Conservation (phyloP, 2,888 invertebrate genomes). For the Emesis castigata region DNA sequence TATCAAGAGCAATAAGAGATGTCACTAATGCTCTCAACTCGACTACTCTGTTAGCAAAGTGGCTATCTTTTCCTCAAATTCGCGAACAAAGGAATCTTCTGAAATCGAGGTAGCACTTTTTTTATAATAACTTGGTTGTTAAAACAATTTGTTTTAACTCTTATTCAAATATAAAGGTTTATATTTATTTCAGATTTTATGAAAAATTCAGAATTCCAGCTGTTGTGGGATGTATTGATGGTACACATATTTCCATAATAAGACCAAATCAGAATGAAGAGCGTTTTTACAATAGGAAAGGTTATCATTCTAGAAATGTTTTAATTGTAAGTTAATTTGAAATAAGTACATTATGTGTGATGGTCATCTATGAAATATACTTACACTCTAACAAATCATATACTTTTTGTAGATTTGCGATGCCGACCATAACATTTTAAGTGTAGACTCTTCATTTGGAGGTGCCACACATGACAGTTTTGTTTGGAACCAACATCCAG, state of each 20-base stretch:
- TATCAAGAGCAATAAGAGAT: constrained; percentile 34
- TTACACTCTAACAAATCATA: neutral
- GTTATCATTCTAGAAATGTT: neutral
- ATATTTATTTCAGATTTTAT: neutral
- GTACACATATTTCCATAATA: neutral
- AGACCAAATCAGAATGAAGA: neutral
- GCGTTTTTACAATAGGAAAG: neutral
- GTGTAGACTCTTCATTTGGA: neutral
- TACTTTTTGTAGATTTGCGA: neutral
- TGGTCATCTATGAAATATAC: neutral
- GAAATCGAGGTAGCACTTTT: constrained; percentile 10
- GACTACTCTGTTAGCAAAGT: constrained; percentile 2
- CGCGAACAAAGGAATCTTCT: constrained; percentile 9
- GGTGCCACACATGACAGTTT: neutral
- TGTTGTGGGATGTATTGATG: neutral
- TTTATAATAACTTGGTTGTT: neutral
- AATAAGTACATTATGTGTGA: too few relatives aligned
- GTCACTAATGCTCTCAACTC: constrained; percentile 39
- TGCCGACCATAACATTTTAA: neutral
- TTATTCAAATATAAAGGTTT: neutral
- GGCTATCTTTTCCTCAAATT: constrained; percentile 33
- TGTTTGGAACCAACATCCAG: neutral
- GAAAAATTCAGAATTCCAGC: neutral
- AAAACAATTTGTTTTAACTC: neutral
- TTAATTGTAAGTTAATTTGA: neutral